phyloP scores from a whole-genome alignment of 1,140 invertebrate species.

The Saccostrea echinata region DNA sequence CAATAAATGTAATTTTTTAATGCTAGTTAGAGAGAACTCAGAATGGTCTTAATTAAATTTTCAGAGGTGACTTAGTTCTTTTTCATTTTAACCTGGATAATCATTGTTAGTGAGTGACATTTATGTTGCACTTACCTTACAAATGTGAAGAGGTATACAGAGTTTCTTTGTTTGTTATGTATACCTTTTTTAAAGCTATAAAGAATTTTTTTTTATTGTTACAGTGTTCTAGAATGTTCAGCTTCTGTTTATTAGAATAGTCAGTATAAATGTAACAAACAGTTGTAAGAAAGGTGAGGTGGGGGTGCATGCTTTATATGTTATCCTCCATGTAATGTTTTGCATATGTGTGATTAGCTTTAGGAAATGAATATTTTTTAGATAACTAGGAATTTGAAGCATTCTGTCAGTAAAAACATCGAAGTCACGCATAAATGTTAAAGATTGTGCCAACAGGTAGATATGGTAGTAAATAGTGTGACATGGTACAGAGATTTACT shows the following conservation, averaged over 20 bases:
- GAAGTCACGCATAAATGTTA: neutral
- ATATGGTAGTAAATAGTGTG: slow-evolving; percentile 18
- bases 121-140: slow-evolving; percentile 10
- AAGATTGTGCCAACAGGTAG: slow-evolving; percentile 18
- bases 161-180: neutral
- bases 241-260: no score
- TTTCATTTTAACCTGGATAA: neutral
- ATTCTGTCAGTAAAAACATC: slow-evolving; percentile 12
- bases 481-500: neutral
- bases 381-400: slow-evolving; percentile 1
- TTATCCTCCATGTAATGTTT: neutral
- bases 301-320: no score
- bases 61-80: neutral
- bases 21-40: neutral
- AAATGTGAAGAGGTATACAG: neutral
- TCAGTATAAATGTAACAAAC: neutral
- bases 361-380: slow-evolving; percentile 1
- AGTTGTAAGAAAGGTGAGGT: neutral
- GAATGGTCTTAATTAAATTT: slow-evolving; percentile 11
- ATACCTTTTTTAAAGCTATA: neutral
- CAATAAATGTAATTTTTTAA: neutral
- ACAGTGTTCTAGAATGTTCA: slow-evolving; percentile 5
- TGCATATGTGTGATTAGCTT: neutral
- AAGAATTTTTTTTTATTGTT: neutral
- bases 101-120: slow-evolving; percentile 28